Evolutionary conservation across 2,888 invertebrate genomes (phyloP).

Genomic region (Cantharis nigra): DNA sequence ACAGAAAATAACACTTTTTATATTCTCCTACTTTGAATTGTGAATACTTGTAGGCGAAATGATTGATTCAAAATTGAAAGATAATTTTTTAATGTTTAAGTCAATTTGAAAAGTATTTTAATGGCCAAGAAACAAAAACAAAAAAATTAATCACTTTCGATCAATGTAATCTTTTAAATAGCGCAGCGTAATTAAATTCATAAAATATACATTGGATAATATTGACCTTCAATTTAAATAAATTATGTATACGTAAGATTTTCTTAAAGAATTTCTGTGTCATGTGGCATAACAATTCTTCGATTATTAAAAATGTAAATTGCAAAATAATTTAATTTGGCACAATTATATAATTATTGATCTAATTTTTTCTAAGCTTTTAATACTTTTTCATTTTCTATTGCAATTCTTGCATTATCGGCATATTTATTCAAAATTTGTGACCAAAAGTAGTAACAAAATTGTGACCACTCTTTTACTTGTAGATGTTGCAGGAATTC

Average conservation of each 20-base stretch:
- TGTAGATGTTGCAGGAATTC: neutral
- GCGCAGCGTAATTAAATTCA: neutral
- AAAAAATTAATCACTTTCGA: neutral
- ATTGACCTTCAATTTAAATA: neutral
- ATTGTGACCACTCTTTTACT: neutral
- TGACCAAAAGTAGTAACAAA: neutral
- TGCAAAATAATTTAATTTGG: neutral
- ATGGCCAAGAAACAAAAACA: neutral
- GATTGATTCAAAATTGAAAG: neutral
- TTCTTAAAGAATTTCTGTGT: neutral
- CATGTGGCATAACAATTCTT: neutral
- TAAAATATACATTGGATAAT: neutral
- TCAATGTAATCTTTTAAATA: neutral
- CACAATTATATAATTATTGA: neutral
- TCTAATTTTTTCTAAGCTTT: neutral
- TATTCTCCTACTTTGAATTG: neutral
- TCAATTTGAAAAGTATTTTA: neutral
- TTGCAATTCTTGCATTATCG: neutral
- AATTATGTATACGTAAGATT: neutral
- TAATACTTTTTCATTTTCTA: neutral
- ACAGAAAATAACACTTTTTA: neutral
- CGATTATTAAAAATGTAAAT: neutral
- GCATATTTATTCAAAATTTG: neutral
- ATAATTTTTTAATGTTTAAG: neutral
- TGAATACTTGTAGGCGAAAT: neutral